Evolutionary conservation across 2,797 vertebrate genomes (phyloP).

Genomic region (Acanthurus tractus): DNA sequence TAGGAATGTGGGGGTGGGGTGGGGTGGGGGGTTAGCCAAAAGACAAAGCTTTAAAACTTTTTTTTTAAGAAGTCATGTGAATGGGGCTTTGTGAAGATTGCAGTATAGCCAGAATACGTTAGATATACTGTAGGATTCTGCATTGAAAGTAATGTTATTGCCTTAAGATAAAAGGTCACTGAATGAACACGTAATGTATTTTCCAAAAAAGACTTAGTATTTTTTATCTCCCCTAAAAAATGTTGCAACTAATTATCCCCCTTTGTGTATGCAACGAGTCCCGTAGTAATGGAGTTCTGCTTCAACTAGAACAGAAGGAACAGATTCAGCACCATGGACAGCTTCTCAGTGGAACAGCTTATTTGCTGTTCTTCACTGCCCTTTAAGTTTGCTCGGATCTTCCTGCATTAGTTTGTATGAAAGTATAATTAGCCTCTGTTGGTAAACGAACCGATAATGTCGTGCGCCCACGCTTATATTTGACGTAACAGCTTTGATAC

Average conservation of each 20-base stretch:
- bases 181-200: too few species aligned
- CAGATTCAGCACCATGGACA: too few species aligned
- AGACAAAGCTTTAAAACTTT: neutral
- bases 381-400: accelerated
- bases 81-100: neutral
- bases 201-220: too few species aligned
- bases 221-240: too few species aligned
- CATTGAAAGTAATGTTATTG: neutral
- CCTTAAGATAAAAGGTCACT: too few species aligned
- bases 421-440: neutral
- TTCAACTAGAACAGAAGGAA: too few species aligned
- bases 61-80: neutral
- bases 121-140: neutral
- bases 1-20: neutral
- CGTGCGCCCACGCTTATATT: too few species aligned
- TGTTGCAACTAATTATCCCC: too few species aligned
- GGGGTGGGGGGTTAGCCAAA: neutral
- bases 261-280: too few species aligned
- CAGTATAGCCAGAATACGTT: neutral
- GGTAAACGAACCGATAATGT: neutral
- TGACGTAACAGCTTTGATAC: neutral
- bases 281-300: too few species aligned
- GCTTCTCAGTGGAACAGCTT: too few species aligned
- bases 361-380: neutral
- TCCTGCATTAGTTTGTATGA: too few species aligned